Base-by-base conservation (phyloP, 2,113 vertebrate genomes). In the Nipponia nippon region DNA sequence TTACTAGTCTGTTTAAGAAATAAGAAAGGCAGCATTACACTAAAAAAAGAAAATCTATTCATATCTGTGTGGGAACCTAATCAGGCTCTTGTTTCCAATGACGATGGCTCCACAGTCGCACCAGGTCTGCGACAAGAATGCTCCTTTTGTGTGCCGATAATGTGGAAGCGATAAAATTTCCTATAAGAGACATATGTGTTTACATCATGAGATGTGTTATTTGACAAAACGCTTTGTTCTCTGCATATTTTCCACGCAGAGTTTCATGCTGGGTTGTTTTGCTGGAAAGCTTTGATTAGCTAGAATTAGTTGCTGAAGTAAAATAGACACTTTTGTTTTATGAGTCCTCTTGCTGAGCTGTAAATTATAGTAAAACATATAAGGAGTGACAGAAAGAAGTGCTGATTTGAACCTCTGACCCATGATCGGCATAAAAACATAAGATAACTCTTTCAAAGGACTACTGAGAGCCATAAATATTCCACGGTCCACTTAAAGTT, bases 21-120 rank as follows among this genome's bases (percentile, higher is more conserved):
- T 96, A 98, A 98, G 97, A 98, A 98, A 98, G 97, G 97, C 96
- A 97, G 97, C 97, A 97, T 98, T 98, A 96, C 94, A 95, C 97
- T 97, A 98, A 97, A 98, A 98, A 97, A 98, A 97, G 98, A 97
- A 98, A 98, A 97, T 98, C 98, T 98, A 98, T 98, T 98, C 98
- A 98, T 99, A 99, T 99, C 99, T 98, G 98, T 99, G 98, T 98
- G 98, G 98, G 99, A 99, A 99, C 98, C 99, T 99, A 99, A 99
- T 99, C 99, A 99, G 98, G 97, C 98, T 98, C 98, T 98, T 98
- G 98, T 99, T 99, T 99, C 99, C 99, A 98, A 62, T 98, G 98
- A 98, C 97, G 98, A 98, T 99, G 98, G 98, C 98, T 98, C 98
- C 98, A 97, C 98, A 98, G 98, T 99, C 95, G 65, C 98, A 98